A percentile compares a stretch with the other conserved stretches of the same genome.
phyloP scores from a whole-genome alignment of 2,113 vertebrate species.

The Toxotes chatareus region DNA sequence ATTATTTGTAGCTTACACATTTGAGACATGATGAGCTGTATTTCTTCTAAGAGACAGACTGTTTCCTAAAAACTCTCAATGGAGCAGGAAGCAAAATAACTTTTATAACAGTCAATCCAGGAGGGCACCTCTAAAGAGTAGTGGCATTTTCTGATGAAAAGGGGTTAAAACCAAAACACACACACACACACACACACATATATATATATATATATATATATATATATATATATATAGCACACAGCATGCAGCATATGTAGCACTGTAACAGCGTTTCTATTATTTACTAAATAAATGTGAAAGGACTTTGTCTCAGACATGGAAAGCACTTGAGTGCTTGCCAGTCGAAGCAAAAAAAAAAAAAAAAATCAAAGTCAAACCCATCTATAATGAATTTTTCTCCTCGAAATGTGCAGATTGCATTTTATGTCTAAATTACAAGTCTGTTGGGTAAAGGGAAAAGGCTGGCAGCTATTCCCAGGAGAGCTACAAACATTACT shows the following conservation, averaged over 20 bases:
- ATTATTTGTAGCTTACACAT: not conserved
- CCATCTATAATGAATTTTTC: conserved; percentile 26
- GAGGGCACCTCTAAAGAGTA: not conserved
- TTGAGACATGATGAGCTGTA: not conserved
- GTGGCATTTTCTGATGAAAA: no score
- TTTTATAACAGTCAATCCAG: not conserved
- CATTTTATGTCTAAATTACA: conserved; percentile 54
- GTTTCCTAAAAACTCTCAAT: not conserved
- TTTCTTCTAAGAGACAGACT: not conserved
- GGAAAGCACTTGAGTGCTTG: conserved; percentile 12
- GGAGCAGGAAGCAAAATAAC: not conserved
- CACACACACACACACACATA: no score
- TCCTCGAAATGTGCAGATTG: conserved; percentile 40
- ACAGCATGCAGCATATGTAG: no score
- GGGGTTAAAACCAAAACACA: no score
- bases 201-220: no score
- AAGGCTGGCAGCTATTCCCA: conserved; percentile 36
- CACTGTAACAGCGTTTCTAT: not conserved
- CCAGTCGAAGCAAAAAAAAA: conserved; percentile 23
- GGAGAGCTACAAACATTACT: conserved; percentile 45
- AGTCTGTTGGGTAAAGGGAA: conserved; percentile 24
- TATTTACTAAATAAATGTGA: not conserved
- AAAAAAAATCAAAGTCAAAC: conserved; percentile 40
- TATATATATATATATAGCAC: no score
- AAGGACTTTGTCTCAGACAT: not conserved